phyloP scores from a whole-genome alignment of 2,113 vertebrate genomes.

The Epinephelus lanceolatus region DNA sequence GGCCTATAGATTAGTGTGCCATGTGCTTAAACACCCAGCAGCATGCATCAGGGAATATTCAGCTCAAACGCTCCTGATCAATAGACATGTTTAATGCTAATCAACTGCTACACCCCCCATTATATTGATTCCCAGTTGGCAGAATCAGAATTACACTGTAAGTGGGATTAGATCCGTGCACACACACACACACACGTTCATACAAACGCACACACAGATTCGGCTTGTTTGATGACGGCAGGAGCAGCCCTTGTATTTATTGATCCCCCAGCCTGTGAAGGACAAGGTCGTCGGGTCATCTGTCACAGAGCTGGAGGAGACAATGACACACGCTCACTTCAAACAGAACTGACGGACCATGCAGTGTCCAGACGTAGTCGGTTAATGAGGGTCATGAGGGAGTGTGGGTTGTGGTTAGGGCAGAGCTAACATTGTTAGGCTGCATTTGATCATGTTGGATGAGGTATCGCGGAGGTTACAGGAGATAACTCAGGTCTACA shows the following conservation, averaged over 20 bases:
- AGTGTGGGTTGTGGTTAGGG: slow-evolving; percentile 62
- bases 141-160: slow-evolving; percentile 34
- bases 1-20: slow-evolving; percentile 42
- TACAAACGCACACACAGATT: slow-evolving; percentile 45
- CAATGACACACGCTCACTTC: slow-evolving; percentile 71
- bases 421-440: slow-evolving; percentile 66
- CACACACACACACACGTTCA: slow-evolving; percentile 1
- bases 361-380: slow-evolving; percentile 52
- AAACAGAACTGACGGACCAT: slow-evolving; percentile 65
- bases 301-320: slow-evolving; percentile 64
- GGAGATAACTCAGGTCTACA: slow-evolving; percentile 63
- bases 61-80: slow-evolving; percentile 64
- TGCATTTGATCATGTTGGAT: slow-evolving; percentile 69
- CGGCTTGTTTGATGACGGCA: slow-evolving; percentile 60
- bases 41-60: slow-evolving; percentile 56
- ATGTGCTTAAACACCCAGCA: slow-evolving; percentile 37
- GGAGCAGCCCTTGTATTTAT: slow-evolving; percentile 70
- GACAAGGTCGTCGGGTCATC: slow-evolving; percentile 76
- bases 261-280: slow-evolving; percentile 73
- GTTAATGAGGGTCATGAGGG: slow-evolving; percentile 74
- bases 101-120: slow-evolving; percentile 24
- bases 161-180: slow-evolving; percentile 18
- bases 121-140: slow-evolving; percentile 62
- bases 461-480: slow-evolving; percentile 49
- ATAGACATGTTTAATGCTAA: slow-evolving; percentile 81